Evolutionary conservation across 2,888 invertebrate genomes (phyloP), one percentile per base, ranked within the genome.

Genomic region (Conchocele bisecta): DNA sequence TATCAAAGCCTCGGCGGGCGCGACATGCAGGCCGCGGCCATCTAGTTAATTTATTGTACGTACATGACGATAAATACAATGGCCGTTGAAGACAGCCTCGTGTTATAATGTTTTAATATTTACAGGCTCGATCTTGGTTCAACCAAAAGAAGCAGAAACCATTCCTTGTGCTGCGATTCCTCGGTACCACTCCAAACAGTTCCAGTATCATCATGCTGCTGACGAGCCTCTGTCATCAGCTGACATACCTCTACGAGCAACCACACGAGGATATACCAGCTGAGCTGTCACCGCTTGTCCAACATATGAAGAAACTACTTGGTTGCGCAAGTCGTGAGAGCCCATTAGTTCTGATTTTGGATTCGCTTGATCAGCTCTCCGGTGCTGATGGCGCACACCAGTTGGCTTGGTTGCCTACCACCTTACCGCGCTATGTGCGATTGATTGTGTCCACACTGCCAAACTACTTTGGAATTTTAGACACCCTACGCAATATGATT

Each of bases 131-230:
- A 11, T 64, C 72, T 20, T 86, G 86, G 86, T 77, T 83, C 20
- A 65, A 73, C 9, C 57, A 68, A 24, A 70, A 70, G 13, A 60
- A 51, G 20, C 9, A 11, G 5, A 63, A 79, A 57, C 97, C 98
- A 0, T 94, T 98, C 22, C 95, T 96, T 89, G 94, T 98, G 71
- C 94, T 98, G 65, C 93, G 98, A 73, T 99, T 98, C 91, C 93
- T 99, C 31, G 99, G 99, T 26, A 98, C 98, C 0, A 98, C 98
- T 13, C 98, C 99, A 1, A 98, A 98, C 91, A 98, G 97, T 79
- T 98, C 98, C 80, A 97, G 97, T 26, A 93, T 98, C 46, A 96
- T 97, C 0, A 98, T 98, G 0, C 96, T 98, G 0, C 93, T 99
- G 26, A 97, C 97, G 75, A 98, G 97, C 37, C 96, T 99, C 75